Evolutionary conservation across 1,140 invertebrate species (phyloP).

Genomic region (Acromyrmex heyeri): DNA sequence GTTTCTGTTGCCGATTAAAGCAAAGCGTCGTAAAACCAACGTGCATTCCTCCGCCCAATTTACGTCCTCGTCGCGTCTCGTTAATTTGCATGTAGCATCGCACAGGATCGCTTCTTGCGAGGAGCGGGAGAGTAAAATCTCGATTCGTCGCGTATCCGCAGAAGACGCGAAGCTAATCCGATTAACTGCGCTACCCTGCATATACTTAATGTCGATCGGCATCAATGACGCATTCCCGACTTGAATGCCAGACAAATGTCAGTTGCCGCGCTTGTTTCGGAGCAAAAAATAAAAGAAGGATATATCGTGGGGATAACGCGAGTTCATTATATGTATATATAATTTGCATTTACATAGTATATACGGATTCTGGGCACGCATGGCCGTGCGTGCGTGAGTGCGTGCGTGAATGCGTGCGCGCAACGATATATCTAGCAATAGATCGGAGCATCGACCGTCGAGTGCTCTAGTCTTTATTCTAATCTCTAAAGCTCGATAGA

Average conservation of each 20-base stretch:
- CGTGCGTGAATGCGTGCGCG: neutral
- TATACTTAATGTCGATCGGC: conserved; percentile 50
- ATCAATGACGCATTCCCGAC: conserved; percentile 46
- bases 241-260: conserved; percentile 63
- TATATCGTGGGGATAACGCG: neutral
- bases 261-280: conserved; percentile 57
- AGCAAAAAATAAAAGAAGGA: conserved; percentile 33
- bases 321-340: conserved; percentile 8
- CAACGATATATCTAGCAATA: conserved; percentile 22
- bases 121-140: neutral
- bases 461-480: neutral
- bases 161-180: conserved; percentile 31
- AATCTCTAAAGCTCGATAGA: neutral
- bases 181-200: conserved; percentile 24
- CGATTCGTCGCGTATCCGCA: conserved; percentile 25
- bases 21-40: neutral
- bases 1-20: neutral
- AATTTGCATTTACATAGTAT: conserved; percentile 30
- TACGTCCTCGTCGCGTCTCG: neutral
- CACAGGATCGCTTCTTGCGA: neutral
- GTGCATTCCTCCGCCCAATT: neutral
- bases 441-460: conserved; percentile 55
- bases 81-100: neutral
- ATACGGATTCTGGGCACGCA: neutral
- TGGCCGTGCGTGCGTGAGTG: neutral